A percentile compares a stretch with the other conserved stretches of the same genome.
Evolutionary conservation across 2,113 vertebrate species (phyloP).

Genomic region (Semnopithecus entellus): DNA sequence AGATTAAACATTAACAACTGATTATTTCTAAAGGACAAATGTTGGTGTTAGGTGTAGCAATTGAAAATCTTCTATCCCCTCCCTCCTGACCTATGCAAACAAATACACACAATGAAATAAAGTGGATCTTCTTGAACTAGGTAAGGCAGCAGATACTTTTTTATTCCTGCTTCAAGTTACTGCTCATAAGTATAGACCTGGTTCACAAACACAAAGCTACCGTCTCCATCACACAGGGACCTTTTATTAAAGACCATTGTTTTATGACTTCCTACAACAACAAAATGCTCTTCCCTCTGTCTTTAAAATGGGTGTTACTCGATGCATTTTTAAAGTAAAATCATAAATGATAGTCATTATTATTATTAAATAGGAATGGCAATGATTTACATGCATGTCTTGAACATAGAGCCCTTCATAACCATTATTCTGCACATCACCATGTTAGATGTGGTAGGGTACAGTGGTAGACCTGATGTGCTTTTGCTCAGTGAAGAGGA

Average conservation of each 20-base stretch:
- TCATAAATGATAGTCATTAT: not conserved
- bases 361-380: not conserved
- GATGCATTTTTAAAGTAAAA: not conserved
- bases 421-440: rapidly evolving
- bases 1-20: not conserved
- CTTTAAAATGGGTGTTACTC: not conserved
- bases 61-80: not conserved
- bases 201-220: not conserved
- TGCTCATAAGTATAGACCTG: rapidly evolving
- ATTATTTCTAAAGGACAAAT: not conserved
- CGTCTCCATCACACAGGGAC: rapidly evolving
- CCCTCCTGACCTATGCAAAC: not conserved
- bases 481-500: not conserved
- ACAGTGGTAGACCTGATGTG: not conserved
- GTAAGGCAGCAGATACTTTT: not conserved
- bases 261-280: not conserved
- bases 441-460: rapidly evolving
- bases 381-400: rapidly evolving
- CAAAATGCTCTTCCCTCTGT: not conserved
- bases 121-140: not conserved
- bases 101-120: not conserved
- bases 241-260: not conserved
- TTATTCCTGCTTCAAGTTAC: not conserved
- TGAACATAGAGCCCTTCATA: rapidly evolving
- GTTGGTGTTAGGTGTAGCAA: not conserved